Percentiles rank a stretch among this genome's conserved stretches.
These are phyloP conservation scores for Aphrophora alni DNA, from an alignment of 2,888 invertebrate species.

Conservation along the genomic window DNA sequence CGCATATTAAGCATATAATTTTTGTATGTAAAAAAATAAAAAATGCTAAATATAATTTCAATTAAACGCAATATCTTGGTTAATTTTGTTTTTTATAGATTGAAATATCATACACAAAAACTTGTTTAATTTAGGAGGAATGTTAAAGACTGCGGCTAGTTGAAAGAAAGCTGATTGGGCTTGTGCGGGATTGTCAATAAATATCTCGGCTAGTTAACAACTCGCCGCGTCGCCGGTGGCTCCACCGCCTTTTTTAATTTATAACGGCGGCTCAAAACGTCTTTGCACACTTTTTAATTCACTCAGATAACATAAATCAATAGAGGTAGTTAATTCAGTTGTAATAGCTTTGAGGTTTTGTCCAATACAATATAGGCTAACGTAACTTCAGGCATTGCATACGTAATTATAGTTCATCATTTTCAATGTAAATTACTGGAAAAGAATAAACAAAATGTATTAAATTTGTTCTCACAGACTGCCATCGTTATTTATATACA, in stretches of 20 bases:
- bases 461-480: no score
- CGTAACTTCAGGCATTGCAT: not conserved
- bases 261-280: conserved; percentile 33
- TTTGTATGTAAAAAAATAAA: no score
- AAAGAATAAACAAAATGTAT: conserved; percentile 3
- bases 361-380: not conserved
- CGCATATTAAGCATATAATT: no score
- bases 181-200: not conserved
- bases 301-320: conserved; percentile 30
- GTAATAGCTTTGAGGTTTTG: not conserved
- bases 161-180: not conserved
- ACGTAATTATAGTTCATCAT: not conserved
- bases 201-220: not conserved
- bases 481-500: no score
- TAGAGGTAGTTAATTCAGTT: conserved; percentile 11
- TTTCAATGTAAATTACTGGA: no score
- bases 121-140: not conserved
- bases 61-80: no score
- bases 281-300: conserved; percentile 39
- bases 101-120: conserved; percentile 9
- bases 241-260: conserved; percentile 19
- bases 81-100: not conserved
- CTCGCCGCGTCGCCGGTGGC: conserved; percentile 21
- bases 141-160: conserved; percentile 22
- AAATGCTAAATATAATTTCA: no score